A percentile compares a stretch with the other conserved stretches of the same genome.
These are phyloP conservation scores for Lacerta viridis DNA, from an alignment of 2,797 vertebrate species.

Conservation along the genomic window DNA sequence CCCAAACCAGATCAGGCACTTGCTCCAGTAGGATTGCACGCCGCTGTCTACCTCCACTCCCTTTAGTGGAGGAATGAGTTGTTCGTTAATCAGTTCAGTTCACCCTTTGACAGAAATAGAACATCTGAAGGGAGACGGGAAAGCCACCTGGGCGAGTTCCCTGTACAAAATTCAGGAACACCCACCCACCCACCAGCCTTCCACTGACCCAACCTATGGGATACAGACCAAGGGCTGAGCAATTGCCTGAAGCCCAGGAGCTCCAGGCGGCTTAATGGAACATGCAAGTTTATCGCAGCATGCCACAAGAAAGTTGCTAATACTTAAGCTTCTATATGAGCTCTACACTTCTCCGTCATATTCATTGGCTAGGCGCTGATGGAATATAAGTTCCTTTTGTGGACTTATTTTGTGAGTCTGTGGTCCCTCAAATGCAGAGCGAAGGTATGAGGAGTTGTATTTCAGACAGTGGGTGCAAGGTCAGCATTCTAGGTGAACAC, in stretches of 20 bases:
- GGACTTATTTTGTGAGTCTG: background rate
- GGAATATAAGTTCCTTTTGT: background rate
- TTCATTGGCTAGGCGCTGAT: background rate
- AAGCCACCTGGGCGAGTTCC: background rate
- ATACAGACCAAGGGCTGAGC: background rate
- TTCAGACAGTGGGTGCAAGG: background rate
- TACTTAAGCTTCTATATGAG: background rate
- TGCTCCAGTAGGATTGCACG: background rate
- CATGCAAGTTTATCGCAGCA: background rate
- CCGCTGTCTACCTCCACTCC: background rate
- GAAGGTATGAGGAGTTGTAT: background rate
- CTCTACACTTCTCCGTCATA: background rate
- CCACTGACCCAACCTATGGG: background rate
- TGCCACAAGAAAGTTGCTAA: background rate
- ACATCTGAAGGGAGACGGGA: background rate
- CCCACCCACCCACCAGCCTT: background rate
- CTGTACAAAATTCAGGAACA: background rate
- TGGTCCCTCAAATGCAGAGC: background rate
- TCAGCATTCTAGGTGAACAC: background rate
- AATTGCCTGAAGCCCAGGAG: background rate
- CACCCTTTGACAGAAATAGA: background rate
- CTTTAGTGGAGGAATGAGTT: background rate
- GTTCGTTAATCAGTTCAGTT: background rate
- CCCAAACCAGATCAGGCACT: background rate
- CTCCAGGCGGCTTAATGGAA: background rate